These are phyloP conservation scores for Scaptomyza polygonia DNA, from an alignment of 2,888 invertebrate genomes.

Conservation along the genomic window DNA sequence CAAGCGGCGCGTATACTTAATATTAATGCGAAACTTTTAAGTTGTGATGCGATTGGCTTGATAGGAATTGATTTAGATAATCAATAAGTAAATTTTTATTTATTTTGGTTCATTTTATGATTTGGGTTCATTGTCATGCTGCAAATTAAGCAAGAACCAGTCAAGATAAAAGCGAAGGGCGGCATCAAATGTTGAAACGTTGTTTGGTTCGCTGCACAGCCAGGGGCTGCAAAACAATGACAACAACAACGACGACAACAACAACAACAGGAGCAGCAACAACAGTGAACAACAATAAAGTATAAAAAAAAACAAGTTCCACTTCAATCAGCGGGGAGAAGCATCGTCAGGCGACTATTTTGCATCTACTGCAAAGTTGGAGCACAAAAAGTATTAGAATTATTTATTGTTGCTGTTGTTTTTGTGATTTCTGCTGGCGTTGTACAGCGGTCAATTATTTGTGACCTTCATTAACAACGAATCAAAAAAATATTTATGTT, in stretches of 20 bases:
- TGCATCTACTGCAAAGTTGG: slow-evolving; percentile 1
- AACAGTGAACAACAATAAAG: too few species aligned
- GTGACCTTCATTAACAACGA: slow-evolving; percentile 7
- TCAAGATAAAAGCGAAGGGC: slow-evolving; percentile 10
- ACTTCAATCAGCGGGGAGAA: slow-evolving; percentile 25
- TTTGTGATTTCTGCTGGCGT: slow-evolving; percentile 1
- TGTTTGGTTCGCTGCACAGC: slow-evolving; percentile 17
- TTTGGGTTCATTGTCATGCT: slow-evolving; percentile 20
- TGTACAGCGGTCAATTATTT: neutral
- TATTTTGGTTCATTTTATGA: neutral
- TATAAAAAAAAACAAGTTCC: too few species aligned
- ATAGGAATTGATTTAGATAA: neutral
- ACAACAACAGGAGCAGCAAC: neutral
- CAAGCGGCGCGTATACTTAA: slow-evolving; percentile 29
- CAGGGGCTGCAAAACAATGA: neutral
- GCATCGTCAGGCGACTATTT: slow-evolving; percentile 1
- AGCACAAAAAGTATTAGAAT: too few species aligned
- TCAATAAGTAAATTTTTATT: neutral
- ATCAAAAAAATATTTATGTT: too few species aligned
- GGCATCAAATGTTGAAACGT: slow-evolving; percentile 15
- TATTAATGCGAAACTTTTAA: slow-evolving; percentile 5
- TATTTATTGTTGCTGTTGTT: neutral
- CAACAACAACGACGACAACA: neutral
- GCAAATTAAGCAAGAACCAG: slow-evolving; percentile 15
- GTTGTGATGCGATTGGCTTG: neutral